Percentiles rank a stretch among this genome's conserved stretches.
phyloP scores from a whole-genome alignment of 2,888 invertebrate species.

The Ectemnius continuus region DNA sequence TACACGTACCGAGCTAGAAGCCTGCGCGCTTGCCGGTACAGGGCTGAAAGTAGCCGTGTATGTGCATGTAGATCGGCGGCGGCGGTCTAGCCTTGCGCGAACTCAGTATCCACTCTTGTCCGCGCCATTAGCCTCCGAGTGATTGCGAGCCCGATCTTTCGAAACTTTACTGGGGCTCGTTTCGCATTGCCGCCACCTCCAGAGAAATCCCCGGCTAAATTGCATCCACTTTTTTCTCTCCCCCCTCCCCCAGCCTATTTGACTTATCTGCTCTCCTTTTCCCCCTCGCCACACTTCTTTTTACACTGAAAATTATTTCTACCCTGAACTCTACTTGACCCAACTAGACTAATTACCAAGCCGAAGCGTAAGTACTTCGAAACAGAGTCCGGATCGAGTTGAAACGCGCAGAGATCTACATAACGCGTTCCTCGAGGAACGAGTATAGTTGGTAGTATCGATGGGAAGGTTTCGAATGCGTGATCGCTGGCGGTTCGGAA shows the following conservation, averaged over 20 bases:
- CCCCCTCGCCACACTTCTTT: too few relatives aligned
- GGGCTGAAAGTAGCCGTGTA: too few relatives aligned
- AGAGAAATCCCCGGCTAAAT: not conserved
- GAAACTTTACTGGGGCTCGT: not conserved
- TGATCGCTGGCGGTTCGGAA: slow-evolving; percentile 32
- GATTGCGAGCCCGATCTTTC: slow-evolving; percentile 6
- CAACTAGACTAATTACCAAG: too few relatives aligned
- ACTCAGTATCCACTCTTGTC: not conserved
- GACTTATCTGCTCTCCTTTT: not conserved
- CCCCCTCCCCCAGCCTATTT: not conserved
- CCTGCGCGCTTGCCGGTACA: not conserved
- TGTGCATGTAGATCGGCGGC: too few relatives aligned
- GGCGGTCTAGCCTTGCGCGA: slow-evolving; percentile 9
- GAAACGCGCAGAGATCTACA: too few relatives aligned
- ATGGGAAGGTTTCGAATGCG: slow-evolving; percentile 24
- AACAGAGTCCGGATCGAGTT: too few relatives aligned
- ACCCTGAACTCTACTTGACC: too few relatives aligned
- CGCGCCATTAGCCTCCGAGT: not conserved
- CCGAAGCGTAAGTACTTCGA: too few relatives aligned
- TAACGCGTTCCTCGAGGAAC: slow-evolving; percentile 1
- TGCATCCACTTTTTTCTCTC: not conserved
- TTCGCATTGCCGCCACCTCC: not conserved
- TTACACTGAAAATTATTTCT: too few relatives aligned
- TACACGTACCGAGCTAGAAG: not conserved
- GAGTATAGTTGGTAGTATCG: slow-evolving; percentile 21